These are phyloP conservation scores for Volucella inflata DNA, from an alignment of 2,888 invertebrate genomes.

Conservation along the genomic window DNA sequence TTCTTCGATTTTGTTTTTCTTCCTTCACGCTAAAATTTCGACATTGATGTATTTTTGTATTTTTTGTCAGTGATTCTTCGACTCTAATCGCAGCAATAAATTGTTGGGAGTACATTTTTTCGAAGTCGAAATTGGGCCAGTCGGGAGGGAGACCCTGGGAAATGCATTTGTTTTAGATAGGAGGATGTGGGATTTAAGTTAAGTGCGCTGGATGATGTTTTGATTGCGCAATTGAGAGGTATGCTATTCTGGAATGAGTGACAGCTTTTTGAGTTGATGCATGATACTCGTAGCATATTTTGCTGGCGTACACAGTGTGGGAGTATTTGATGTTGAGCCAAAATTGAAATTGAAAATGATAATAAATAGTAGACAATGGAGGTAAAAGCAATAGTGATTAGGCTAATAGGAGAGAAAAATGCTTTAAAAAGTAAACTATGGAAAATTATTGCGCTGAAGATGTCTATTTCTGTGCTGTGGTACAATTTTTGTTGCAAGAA, in stretches of 20 bases:
- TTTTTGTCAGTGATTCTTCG: background rate
- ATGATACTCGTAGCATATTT: background rate
- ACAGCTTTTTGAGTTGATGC: constrained; percentile 6
- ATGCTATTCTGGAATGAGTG: background rate
- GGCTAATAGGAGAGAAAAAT: too few species aligned
- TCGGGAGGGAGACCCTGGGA: background rate
- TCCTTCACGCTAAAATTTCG: constrained; percentile 6
- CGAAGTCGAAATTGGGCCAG: background rate
- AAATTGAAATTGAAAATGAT: background rate
- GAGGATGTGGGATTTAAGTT: constrained; percentile 10
- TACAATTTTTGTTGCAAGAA: too few species aligned
- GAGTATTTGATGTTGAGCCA: background rate
- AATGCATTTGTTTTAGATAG: constrained; percentile 3
- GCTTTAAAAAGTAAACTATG: too few species aligned
- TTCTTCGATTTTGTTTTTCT: background rate
- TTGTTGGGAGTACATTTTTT: constrained; percentile 12
- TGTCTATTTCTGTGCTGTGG: too few species aligned
- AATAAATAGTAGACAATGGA: background rate
- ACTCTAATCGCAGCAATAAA: constrained; percentile 26
- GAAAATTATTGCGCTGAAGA: too few species aligned
- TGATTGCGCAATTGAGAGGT: constrained; percentile 1
- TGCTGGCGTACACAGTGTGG: background rate
- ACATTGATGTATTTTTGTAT: constrained; percentile 27
- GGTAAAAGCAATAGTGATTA: too few species aligned
- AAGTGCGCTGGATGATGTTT: constrained; percentile 4